Base-by-base conservation (phyloP, 2,113 vertebrate genomes). In the Galemys pyrenaicus region DNA sequence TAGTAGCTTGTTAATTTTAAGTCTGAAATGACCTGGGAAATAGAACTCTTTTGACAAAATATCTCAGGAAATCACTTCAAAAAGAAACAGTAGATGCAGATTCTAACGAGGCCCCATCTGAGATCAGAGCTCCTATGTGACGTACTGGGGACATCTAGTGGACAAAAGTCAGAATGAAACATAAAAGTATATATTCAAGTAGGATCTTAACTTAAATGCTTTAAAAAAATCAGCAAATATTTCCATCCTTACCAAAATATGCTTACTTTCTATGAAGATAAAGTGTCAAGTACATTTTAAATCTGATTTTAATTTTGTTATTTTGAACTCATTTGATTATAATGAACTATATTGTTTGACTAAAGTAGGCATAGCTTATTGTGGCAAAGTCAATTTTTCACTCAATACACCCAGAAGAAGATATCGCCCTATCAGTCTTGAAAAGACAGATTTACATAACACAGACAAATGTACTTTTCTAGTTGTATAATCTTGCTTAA, bases 131-230 rank as follows among this genome's bases (percentile, higher is more conserved):
- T 39, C 86, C 60, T 68, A 60, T 91, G 30, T 93, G 98, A 97
- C 98, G 2, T 89, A 62, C 97, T 98, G 97, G 97, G 97, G 98
- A 98, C 98, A 98, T 98, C 98, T 99, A 98, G 98, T 98, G 98
- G 98, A 89, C 12, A 64, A 96, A 97, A 62, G 22, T 78, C 39
- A 94, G 97, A 98, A 94, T 67, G 65, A 44, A 81, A 28, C n/a
- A 35, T 46, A 58, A 41, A 92, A 62, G 4, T 5, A 32, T 49
- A 51, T 32, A 51, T 28, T 9, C 10, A 68, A 51, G 46, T 19
- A n/a, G 28, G 20, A 60, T 30, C 37, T 6, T 24, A 51, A 78
- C 41, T 82, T 88, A 83, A 56, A 46, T 24, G 17, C 28, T 86
- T 60, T 46, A 30, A 62, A 49, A 80, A 46, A 82, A 94, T 56